Conservation (phyloP, 2,888 invertebrate species). For the Thymelicus sylvestris region DNA sequence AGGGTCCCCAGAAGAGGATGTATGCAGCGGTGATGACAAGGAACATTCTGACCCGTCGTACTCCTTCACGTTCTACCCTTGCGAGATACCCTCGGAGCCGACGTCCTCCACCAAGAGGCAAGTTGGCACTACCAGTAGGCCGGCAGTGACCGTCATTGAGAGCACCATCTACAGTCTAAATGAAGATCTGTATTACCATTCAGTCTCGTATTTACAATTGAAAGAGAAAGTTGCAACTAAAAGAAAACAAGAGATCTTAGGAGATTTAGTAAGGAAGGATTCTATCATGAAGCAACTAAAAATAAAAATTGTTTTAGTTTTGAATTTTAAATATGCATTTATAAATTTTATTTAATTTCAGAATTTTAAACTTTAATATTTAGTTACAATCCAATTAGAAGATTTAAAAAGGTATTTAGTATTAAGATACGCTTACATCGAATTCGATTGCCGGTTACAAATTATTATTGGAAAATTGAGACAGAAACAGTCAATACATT, state of each 20-base stretch:
- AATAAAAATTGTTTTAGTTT: constrained; percentile 21
- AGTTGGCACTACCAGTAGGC: constrained; percentile 61
- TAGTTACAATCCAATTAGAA: constrained; percentile 12
- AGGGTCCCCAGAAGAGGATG: constrained; percentile 95
- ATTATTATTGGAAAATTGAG: not conserved
- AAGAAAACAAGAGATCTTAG: constrained; percentile 7
- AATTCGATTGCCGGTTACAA: constrained; percentile 2
- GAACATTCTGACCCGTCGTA: constrained; percentile 93
- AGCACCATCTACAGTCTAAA: constrained; percentile 75
- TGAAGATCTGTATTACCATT: constrained; percentile 40
- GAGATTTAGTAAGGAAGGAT: constrained; percentile 12
- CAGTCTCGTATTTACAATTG: not conserved
- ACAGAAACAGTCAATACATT: too few relatives aligned
- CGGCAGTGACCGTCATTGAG: constrained; percentile 68
- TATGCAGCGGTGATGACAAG: constrained; percentile 93
- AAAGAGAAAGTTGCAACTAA: constrained; percentile 19
- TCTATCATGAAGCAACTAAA: constrained; percentile 32
- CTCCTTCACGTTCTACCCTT: constrained; percentile 91
- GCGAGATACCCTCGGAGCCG: constrained; percentile 91
- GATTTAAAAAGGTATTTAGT: constrained; percentile 3
- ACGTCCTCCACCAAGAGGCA: constrained; percentile 87
- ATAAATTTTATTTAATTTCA: constrained; percentile 11
- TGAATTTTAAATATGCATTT: constrained; percentile 22
- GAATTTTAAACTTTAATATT: not conserved
- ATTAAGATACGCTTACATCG: not conserved